These are phyloP conservation scores for Tichodroma muraria DNA, from an alignment of 2,113 vertebrate genomes.

Conservation along the genomic window DNA sequence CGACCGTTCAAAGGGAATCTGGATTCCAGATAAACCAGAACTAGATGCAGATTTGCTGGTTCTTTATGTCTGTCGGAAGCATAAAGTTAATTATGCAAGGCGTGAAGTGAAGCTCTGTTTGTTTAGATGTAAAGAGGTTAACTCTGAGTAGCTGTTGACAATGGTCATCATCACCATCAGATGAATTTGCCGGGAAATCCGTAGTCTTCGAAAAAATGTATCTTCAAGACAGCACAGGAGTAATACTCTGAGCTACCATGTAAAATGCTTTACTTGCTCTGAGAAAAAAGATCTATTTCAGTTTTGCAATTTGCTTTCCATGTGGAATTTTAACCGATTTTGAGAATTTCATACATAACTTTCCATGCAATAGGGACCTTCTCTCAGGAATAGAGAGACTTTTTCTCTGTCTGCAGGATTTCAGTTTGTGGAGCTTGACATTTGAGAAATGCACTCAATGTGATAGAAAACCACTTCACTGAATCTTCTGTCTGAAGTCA, in stretches of 20 bases:
- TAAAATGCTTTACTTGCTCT: not conserved
- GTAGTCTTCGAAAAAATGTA: not conserved
- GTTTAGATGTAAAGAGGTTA: not conserved
- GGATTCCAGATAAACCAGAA: not conserved
- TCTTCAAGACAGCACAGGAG: not conserved
- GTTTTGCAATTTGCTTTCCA: not conserved
- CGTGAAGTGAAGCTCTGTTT: not conserved
- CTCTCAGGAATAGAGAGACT: not conserved
- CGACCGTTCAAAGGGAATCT: not conserved
- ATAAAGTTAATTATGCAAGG: not conserved
- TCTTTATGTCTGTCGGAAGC: not conserved
- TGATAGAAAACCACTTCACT: not conserved
- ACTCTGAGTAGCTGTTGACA: not conserved
- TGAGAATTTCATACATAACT: not conserved
- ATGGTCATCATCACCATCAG: not conserved
- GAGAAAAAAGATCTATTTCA: not conserved
- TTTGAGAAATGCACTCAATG: not conserved
- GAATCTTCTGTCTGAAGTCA: not conserved
- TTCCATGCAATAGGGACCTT: not conserved
- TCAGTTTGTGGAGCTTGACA: not conserved
- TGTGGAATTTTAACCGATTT: not conserved
- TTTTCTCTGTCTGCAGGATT: not conserved
- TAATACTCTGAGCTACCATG: not conserved
- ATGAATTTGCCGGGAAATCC: not conserved
- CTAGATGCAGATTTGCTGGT: not conserved